Evolutionary conservation across 2,113 vertebrate species (phyloP).

Genomic region (Syrmaticus mikado): DNA sequence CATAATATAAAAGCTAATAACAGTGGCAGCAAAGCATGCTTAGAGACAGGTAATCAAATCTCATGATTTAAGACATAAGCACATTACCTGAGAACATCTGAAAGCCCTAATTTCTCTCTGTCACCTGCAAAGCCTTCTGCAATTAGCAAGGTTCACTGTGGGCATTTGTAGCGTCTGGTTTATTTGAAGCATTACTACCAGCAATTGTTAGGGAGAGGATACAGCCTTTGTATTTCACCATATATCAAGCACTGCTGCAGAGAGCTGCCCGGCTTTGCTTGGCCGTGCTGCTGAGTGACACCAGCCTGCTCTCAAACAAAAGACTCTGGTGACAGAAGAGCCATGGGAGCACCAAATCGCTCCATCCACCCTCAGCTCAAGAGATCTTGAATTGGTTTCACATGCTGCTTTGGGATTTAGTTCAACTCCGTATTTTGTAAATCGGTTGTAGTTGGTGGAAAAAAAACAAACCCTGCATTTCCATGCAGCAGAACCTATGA

Average conservation of each 20-base stretch:
- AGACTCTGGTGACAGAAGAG: not conserved
- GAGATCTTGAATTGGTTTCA: not conserved
- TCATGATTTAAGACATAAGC: slow-evolving; percentile 27
- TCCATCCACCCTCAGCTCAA: not conserved
- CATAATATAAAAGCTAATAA: slow-evolving; percentile 33
- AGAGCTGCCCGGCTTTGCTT: not conserved
- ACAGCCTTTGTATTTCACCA: not conserved
- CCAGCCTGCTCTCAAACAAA: not conserved
- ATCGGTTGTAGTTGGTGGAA: not conserved
- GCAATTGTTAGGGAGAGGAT: not conserved
- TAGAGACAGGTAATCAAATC: slow-evolving; percentile 28
- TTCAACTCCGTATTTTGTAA: not conserved
- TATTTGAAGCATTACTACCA: not conserved
- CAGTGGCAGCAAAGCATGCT: slow-evolving; percentile 11
- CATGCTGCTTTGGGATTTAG: not conserved
- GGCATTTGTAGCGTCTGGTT: not conserved
- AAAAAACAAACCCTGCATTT: not conserved
- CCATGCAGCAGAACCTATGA: not conserved
- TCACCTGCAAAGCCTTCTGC: slow-evolving; percentile 27
- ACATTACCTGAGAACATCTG: slow-evolving; percentile 6
- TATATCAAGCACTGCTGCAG: not conserved
- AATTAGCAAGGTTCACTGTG: slow-evolving; percentile 19
- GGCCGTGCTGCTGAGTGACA: not conserved
- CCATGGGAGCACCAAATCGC: not conserved
- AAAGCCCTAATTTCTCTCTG: slow-evolving; percentile 4